Evolutionary conservation across 1,140 invertebrate species (phyloP), one percentile per base, ranked within the genome.

Genomic region (Ylistrum balloti): DNA sequence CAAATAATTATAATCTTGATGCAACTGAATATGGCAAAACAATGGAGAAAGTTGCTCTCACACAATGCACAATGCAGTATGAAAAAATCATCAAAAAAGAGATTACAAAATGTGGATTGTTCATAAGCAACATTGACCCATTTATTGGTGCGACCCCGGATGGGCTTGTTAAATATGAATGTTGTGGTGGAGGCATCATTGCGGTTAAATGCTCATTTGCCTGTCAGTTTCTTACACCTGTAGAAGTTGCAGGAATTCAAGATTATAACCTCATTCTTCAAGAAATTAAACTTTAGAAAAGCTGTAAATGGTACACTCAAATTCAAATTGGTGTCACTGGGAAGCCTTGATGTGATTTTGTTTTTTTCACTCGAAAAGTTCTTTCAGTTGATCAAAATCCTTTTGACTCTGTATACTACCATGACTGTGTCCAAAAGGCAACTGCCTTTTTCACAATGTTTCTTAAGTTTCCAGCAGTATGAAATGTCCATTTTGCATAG

Each of bases 21-120:
- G 87, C 87, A 41, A 88, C 87, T 33, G 87, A 88, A 41, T 88
- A 88, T 88, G 87, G 87, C 22, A 88, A 88, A 88, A 41, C 87
- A 17, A 88, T 88, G 87, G 87, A 88, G 41, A 88, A 45, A 38
- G 87, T 88, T 38, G 87, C 87, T 41, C 34, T 38, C 22, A 35
- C 32, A n/a, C 87, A 88, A 45, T 88, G 45, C 34, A 41, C 32
- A 33, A 41, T 41, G 32, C 34, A 88, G 34, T 88, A 88, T 45
- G 34, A 34, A 33, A 34, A 86, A 86, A 15, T 86, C 85, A 86
- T 86, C 32, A 33, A 20, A 86, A 86, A 32, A 33, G 32, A 86
- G 33, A n/a, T 86, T 86, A 33, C 85, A 86, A 33, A 86, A 33
- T 45, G 45, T 88, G 88, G 88, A 22, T 88, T 88, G 45, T 9